Evolutionary conservation across 2,888 invertebrate species (phyloP), one percentile per base, ranked within the genome.

Genomic region (Rhagophthalmus giganteus): DNA sequence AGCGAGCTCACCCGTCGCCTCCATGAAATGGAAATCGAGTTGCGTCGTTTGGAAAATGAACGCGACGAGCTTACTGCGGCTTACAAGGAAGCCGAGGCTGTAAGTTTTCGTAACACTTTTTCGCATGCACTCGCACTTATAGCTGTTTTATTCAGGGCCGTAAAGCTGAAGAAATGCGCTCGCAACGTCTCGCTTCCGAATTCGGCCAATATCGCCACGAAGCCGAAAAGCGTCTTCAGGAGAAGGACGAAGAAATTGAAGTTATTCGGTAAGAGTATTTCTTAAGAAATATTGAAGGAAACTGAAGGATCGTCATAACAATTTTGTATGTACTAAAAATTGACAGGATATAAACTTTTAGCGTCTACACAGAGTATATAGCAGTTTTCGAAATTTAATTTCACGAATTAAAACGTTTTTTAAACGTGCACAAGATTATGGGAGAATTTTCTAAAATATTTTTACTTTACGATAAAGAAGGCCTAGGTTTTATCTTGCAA

Each of bases 241-340:
- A 97, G 81, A 98, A 98, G 85, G 98, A 98, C 67, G 98, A 99
- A 75, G 98, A 99, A 81, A 88, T 99, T 73, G 98, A 99, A 80
- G 81, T 86, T 66, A 91, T 97, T 75, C 94, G 96, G 97, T 97
- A 77, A 87, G 89, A n/a, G n/a, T n/a, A n/a, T n/a, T n/a, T n/a
- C n/a, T n/a, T n/a, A n/a, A n/a, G n/a, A n/a, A n/a, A n/a, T n/a
- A n/a, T n/a, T n/a, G n/a, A n/a, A n/a, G n/a, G n/a, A n/a, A n/a
- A n/a, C n/a, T n/a, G n/a, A n/a, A n/a, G n/a, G n/a, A n/a, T n/a
- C n/a, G n/a, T n/a, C n/a, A n/a, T n/a, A n/a, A n/a, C n/a, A n/a
- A n/a, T n/a, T n/a, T n/a, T n/a, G n/a, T n/a, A n/a, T n/a, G n/a
- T n/a, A n/a, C n/a, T n/a, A n/a, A n/a, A n/a, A n/a, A n/a, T n/a